Percentiles rank a stretch among this genome's conserved stretches.
These are phyloP conservation scores for Orthonychiurus folsomi DNA, from an alignment of 2,888 invertebrate genomes.

Conservation along the genomic window DNA sequence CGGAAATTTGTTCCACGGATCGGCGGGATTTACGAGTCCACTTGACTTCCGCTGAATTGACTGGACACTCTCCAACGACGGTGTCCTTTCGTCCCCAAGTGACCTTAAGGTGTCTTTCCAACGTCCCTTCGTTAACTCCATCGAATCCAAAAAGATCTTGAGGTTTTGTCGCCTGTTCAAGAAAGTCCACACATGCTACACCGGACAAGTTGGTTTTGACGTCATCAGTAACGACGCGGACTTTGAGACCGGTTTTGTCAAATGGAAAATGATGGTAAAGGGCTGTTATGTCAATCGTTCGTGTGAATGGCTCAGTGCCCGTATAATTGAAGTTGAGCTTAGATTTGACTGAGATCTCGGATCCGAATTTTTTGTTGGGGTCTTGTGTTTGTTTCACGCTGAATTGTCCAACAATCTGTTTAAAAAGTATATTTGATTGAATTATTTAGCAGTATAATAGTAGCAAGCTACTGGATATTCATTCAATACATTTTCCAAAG, in stretches of 20 bases:
- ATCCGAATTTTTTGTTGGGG: constrained; percentile 35
- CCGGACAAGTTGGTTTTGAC: constrained; percentile 27
- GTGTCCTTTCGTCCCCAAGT: constrained; percentile 30
- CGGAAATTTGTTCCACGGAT: constrained; percentile 33
- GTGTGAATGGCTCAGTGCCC: constrained; percentile 34
- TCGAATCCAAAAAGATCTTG: constrained; percentile 32
- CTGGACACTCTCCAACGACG: constrained; percentile 27
- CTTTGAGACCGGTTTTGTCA: constrained; percentile 30
- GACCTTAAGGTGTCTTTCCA: constrained; percentile 35
- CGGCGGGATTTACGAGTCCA: constrained; percentile 30
- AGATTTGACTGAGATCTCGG: constrained; percentile 29
- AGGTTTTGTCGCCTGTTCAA: constrained; percentile 22
- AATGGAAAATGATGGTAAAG: constrained; percentile 27
- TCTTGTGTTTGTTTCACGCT: constrained; percentile 33
- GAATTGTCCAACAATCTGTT: constrained; percentile 36
- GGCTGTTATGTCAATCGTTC: constrained; percentile 30
- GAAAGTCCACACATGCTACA: constrained; percentile 32
- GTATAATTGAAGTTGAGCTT: constrained; percentile 32
- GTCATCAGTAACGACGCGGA: constrained; percentile 29
- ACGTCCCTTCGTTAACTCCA: constrained; percentile 35
- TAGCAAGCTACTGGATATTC: too few species aligned
- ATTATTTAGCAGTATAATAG: not conserved
- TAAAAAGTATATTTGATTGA: constrained; percentile 27
- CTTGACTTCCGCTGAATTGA: constrained; percentile 31
- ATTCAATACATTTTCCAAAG: constrained; percentile 30